Evolutionary conservation across 1,140 invertebrate genomes (phyloP), one percentile per base, ranked within the genome.

Genomic region (Hyposmocoma kahamanoa): DNA sequence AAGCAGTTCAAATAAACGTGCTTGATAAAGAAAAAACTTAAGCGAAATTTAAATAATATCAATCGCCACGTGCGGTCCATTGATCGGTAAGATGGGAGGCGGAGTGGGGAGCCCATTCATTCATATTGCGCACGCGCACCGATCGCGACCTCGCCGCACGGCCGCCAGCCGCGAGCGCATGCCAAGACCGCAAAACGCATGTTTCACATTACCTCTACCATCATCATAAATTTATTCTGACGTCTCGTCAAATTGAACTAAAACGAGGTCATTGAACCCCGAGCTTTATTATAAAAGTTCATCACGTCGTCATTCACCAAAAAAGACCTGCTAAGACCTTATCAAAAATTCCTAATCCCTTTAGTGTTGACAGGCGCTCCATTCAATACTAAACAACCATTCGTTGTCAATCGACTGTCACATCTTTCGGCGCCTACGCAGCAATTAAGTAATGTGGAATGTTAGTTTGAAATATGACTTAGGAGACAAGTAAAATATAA

Each of bases 31-130:
- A n/a, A n/a, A n/a, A n/a, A n/a, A n/a, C n/a, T n/a, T n/a, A n/a
- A n/a, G n/a, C n/a, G n/a, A n/a, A 36, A 41, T 41, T 41, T 41
- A 8, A 20, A 54, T 56, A 53, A 50, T 59, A 62, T 64, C 51
- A 48, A 67, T 62, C 53, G 56, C 67, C 71, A 70, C 69, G 68
- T 68, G 71, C 73, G 58, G 59, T 60, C 70, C 74, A 75, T 76
- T 78, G 71, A 81, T 75, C 61, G 62, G 38, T 45, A 48, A 50
- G 44, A 57, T 47, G 44, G 56, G 46, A 9, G 39, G 44, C 32
- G 59, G 50, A 47, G 67, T 49, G 59, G 70, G 64, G 50, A 45
- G 50, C 50, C 30, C 50, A 52, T 69, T 67, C 76, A 80, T 78
- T 75, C 62, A 74, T 60, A 61, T 50, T 61, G 71, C 69, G 72